Conservation (phyloP, 2,113 vertebrate genomes). For the Notothenia coriiceps region DNA sequence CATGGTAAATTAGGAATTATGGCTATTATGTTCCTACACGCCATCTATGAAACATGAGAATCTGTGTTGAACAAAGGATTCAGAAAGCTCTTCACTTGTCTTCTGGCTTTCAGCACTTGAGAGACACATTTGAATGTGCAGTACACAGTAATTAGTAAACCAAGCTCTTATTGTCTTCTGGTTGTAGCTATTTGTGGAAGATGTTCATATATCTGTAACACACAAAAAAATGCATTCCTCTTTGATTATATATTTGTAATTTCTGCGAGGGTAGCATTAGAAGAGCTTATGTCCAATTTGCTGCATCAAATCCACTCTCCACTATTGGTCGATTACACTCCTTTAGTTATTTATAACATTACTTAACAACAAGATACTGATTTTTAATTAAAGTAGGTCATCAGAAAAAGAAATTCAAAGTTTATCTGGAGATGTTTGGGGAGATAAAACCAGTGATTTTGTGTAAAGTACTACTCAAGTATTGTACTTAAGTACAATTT, state of each 20-base stretch:
- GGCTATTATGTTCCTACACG: constrained; percentile 18
- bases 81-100: constrained; percentile 13
- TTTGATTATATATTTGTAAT: neutral
- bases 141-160: neutral
- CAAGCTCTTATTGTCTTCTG: neutral
- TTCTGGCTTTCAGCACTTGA: constrained; percentile 20
- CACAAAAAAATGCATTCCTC: neutral
- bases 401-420: neutral
- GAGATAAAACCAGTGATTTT: neutral
- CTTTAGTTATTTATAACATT: neutral
- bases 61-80: constrained; percentile 68
- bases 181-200: neutral
- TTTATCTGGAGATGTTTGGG: neutral
- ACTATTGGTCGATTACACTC: too few relatives aligned
- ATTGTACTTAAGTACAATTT: too few relatives aligned
- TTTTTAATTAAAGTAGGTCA: too few relatives aligned
- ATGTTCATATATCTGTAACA: too few relatives aligned
- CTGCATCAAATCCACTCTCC: neutral
- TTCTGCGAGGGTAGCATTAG: neutral
- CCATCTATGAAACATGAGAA: constrained; percentile 37
- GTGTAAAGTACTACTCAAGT: too few relatives aligned
- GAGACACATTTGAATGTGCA: neutral
- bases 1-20: constrained; percentile 43
- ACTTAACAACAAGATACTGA: too few relatives aligned
- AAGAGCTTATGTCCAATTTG: neutral